A percentile compares a stretch with the other conserved stretches of the same genome.
Evolutionary conservation across 2,113 vertebrate species (phyloP).

Genomic region (Paraplagusia blochii): DNA sequence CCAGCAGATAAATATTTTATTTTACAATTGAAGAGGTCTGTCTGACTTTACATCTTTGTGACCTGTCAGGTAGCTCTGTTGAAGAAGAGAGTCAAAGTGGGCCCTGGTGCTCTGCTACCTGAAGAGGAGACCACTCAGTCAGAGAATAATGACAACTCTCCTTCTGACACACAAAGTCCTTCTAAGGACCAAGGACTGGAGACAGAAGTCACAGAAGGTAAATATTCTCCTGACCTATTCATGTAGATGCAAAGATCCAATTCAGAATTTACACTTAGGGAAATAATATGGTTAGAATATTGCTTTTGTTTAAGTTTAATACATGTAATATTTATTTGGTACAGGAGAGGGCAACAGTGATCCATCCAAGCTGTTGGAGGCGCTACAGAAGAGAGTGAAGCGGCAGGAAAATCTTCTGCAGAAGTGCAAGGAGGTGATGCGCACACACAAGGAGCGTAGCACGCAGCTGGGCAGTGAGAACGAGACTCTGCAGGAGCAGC

Average conservation of each 20-base stretch:
- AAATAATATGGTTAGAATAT: too few relatives aligned
- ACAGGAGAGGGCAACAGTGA: slow-evolving; percentile 74
- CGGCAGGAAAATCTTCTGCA: slow-evolving; percentile 90
- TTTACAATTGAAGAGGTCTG: neutral
- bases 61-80: slow-evolving; percentile 83
- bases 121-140: slow-evolving; percentile 54
- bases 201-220: slow-evolving; percentile 62
- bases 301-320: too few relatives aligned
- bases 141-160: slow-evolving; percentile 41
- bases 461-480: slow-evolving; percentile 86
- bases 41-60: neutral
- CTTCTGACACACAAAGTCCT: slow-evolving; percentile 60
- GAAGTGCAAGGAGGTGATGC: slow-evolving; percentile 84
- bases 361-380: slow-evolving; percentile 76
- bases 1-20: neutral
- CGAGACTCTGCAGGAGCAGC: slow-evolving; percentile 90
- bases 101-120: slow-evolving; percentile 57
- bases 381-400: slow-evolving; percentile 83
- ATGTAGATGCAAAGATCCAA: too few relatives aligned
- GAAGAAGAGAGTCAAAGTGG: slow-evolving; percentile 81
- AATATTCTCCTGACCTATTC: neutral
- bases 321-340: slow-evolving; percentile 35
- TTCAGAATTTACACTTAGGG: too few relatives aligned
- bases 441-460: slow-evolving; percentile 82
- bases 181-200: slow-evolving; percentile 58